Conservation (phyloP, 1,140 invertebrate genomes). For the Eueides isabella region DNA sequence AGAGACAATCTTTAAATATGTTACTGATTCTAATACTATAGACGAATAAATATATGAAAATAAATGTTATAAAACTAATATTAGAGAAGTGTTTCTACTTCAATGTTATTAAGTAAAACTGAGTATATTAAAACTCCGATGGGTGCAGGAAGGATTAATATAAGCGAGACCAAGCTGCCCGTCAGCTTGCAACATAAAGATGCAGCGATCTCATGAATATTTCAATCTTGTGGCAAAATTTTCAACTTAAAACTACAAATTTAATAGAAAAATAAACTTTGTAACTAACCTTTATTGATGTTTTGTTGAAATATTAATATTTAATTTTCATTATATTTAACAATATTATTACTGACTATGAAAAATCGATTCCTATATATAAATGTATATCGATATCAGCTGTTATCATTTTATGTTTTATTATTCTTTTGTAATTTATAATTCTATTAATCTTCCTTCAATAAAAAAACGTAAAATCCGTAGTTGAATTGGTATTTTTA, state of each 20-base stretch:
- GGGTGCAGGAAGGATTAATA: conserved; percentile 1
- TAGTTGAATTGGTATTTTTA: no score
- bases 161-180: conserved; percentile 3
- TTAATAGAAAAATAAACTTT: neutral
- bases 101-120: neutral
- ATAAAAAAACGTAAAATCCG: no score
- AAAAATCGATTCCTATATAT: no score
- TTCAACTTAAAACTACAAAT: neutral
- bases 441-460: no score
- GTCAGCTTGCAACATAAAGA: conserved; percentile 7
- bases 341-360: no score
- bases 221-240: neutral
- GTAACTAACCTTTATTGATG: neutral
- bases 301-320: neutral
- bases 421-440: no score
- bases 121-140: neutral
- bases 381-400: no score
- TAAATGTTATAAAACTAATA: neutral
- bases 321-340: no score
- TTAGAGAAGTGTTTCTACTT: neutral
- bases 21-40: no score
- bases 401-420: no score
- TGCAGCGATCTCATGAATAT: conserved; percentile 2
- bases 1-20: no score
- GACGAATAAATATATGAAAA: no score